Evolutionary conservation across 2,888 invertebrate genomes (phyloP).

Genomic region (Phortica magna): DNA sequence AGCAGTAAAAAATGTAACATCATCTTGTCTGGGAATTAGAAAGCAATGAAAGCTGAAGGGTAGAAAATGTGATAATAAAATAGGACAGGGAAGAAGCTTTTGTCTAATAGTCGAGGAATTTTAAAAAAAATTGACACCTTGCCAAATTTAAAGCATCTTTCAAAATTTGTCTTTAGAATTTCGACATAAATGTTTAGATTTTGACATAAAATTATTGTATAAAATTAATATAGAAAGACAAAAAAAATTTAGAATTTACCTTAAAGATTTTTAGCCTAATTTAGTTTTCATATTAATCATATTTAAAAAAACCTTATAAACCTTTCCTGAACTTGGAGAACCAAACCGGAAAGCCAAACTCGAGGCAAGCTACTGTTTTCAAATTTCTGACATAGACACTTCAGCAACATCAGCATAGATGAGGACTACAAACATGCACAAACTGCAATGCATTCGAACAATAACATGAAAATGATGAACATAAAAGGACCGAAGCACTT

Average conservation of each 20-base stretch:
- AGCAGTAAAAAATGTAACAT: neutral
- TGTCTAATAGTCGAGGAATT: no score
- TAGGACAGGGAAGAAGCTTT: no score
- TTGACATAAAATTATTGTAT: no score
- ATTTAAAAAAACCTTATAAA: no score
- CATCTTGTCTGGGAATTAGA: neutral
- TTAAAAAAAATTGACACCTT: no score
- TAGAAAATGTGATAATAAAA: neutral
- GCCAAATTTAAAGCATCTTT: no score
- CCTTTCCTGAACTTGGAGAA: neutral
- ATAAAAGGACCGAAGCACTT: conserved; percentile 11
- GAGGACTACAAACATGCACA: neutral
- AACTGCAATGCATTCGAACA: conserved; percentile 21
- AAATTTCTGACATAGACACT: neutral
- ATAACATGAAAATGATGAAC: neutral
- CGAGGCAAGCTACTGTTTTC: neutral
- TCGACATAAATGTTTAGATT: no score
- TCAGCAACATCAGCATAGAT: neutral
- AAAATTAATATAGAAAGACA: no score
- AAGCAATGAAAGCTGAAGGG: neutral
- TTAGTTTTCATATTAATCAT: no score
- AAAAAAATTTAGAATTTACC: no score
- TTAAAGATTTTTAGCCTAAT: no score
- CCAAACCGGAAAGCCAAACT: neutral
- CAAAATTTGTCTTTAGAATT: no score